Conservation (phyloP, 1,140 invertebrate genomes). For the Leptinotarsa lineolata region DNA sequence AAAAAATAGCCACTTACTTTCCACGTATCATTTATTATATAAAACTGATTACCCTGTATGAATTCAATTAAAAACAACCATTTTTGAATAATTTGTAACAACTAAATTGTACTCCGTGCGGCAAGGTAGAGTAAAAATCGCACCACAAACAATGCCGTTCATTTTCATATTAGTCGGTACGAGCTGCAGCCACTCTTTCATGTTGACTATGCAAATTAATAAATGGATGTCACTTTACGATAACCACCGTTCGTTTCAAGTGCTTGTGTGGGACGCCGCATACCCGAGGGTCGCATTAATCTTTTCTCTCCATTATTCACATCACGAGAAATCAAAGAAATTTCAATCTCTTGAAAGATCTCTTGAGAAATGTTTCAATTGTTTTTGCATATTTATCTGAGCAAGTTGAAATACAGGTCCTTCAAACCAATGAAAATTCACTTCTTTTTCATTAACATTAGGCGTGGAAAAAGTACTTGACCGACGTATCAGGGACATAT, state of each 20-base stretch:
- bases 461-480: too few species aligned
- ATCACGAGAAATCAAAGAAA: conserved; percentile 6
- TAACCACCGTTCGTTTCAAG: conserved; percentile 30
- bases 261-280: not conserved
- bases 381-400: not conserved
- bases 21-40: too few species aligned
- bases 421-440: too few species aligned
- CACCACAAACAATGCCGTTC: not conserved
- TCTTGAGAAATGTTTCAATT: too few species aligned
- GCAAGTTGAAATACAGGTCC: not conserved
- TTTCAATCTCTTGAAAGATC: not conserved
- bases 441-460: too few species aligned
- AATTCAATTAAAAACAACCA: not conserved
- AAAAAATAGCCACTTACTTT: too few species aligned
- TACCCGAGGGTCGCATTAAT: conserved; percentile 9
- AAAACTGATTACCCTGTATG: too few species aligned
- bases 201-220: conserved; percentile 29
- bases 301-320: not conserved
- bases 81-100: not conserved
- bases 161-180: not conserved
- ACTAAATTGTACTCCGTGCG: not conserved
- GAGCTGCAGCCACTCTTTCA: not conserved
- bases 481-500: too few species aligned
- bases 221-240: conserved; percentile 31
- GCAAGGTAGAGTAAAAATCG: not conserved